phyloP scores from a whole-genome alignment of 2,113 vertebrate genomes.

The Tetrax tetrax region DNA sequence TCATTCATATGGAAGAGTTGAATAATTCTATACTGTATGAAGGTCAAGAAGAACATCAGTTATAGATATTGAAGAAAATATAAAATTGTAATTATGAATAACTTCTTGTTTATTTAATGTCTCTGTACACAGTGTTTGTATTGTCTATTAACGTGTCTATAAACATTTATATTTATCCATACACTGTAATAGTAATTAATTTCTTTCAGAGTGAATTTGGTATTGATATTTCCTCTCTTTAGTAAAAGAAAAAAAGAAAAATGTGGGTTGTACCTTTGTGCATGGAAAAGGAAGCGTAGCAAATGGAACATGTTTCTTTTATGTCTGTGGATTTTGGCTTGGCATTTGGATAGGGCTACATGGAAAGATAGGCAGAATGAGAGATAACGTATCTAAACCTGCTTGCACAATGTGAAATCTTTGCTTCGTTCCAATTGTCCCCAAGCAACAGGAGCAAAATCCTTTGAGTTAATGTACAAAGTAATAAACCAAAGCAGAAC shows the following conservation, averaged over 20 bases:
- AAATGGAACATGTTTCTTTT: not conserved
- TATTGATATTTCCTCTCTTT: not conserved
- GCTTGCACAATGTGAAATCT: too few species aligned
- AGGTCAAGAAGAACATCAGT: not conserved
- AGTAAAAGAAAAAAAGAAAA: not conserved
- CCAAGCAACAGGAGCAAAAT: too few species aligned
- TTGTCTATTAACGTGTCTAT: not conserved
- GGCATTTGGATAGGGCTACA: too few species aligned
- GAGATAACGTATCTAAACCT: too few species aligned
- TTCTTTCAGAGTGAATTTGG: not conserved
- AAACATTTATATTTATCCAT: not conserved
- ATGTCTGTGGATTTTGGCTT: too few species aligned
- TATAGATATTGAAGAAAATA: not conserved
- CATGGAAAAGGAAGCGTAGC: not conserved
- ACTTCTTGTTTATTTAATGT: not conserved
- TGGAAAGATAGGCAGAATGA: too few species aligned
- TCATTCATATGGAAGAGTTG: not conserved
- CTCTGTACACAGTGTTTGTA: not conserved
- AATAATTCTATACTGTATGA: constrained; percentile 22
- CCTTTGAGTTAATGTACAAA: too few species aligned
- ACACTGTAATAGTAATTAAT: not conserved
- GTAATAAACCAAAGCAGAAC: too few species aligned
- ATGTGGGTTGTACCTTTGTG: not conserved
- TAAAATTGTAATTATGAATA: not conserved
- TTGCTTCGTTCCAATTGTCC: too few species aligned